Conservation (phyloP, 1,140 invertebrate genomes). For the Panulirus ornatus region DNA sequence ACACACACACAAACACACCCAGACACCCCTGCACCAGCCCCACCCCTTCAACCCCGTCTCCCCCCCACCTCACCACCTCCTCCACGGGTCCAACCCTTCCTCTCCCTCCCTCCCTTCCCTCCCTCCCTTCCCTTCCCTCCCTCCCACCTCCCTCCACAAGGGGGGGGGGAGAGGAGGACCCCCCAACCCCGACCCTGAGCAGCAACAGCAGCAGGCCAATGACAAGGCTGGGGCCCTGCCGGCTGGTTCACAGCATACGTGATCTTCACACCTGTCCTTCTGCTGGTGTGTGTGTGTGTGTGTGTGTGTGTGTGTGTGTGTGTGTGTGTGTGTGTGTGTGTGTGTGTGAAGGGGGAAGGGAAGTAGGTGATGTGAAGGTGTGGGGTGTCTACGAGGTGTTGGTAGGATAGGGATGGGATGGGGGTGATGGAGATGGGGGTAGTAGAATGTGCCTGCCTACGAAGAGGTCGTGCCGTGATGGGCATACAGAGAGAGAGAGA, state of each 20-base stretch:
- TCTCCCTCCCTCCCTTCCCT: neutral
- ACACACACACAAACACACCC: neutral
- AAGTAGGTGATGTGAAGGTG: neutral
- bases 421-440: neutral
- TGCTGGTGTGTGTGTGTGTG: no score
- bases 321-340: neutral
- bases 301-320: neutral
- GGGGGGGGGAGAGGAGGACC: neutral
- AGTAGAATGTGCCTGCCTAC: neutral
- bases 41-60: no score
- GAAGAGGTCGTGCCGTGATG: neutral
- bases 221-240: neutral
- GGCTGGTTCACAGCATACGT: neutral
- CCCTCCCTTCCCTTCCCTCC: neutral
- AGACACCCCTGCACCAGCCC: no score
- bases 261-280: neutral
- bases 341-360: neutral
- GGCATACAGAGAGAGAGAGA: neutral
- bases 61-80: no score
- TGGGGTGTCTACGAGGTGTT: neutral
- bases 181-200: neutral
- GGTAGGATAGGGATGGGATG: neutral
- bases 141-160: neutral
- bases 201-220: neutral
- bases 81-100: no score